A percentile compares a stretch with the other conserved stretches of the same genome.
These are phyloP conservation scores for Diogma glabrata DNA, from an alignment of 2,888 invertebrate genomes.

Conservation along the genomic window DNA sequence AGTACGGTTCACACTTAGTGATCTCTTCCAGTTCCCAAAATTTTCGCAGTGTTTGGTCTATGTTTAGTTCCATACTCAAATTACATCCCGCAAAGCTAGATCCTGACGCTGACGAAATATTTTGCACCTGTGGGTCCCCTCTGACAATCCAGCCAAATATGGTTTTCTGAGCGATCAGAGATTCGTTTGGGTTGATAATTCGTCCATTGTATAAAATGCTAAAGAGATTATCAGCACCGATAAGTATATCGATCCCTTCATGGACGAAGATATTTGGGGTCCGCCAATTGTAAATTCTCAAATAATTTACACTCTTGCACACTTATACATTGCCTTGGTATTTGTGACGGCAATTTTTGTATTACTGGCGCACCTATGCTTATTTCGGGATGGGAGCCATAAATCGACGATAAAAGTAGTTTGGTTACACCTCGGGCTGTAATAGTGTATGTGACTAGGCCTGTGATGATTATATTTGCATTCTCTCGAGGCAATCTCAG, in stretches of 20 bases:
- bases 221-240: not conserved
- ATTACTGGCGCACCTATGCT: too few relatives aligned
- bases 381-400: too few relatives aligned
- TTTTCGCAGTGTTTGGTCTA: not conserved
- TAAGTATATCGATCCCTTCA: not conserved
- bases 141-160: not conserved
- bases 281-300: too few relatives aligned
- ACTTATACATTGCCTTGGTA: too few relatives aligned
- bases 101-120: not conserved
- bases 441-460: too few relatives aligned
- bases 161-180: not conserved
- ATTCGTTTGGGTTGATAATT: not conserved
- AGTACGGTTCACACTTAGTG: not conserved
- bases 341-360: too few relatives aligned
- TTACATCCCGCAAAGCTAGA: not conserved
- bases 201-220: not conserved
- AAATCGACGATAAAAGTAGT: too few relatives aligned
- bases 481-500: too few relatives aligned
- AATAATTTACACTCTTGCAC: too few relatives aligned
- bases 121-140: not conserved
- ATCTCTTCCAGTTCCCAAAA: not conserved
- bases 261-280: not conserved
- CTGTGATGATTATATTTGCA: too few relatives aligned
- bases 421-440: too few relatives aligned
- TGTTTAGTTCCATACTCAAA: not conserved